phyloP scores from a whole-genome alignment of 2,797 vertebrate genomes.

The Taeniopygia guttata region DNA sequence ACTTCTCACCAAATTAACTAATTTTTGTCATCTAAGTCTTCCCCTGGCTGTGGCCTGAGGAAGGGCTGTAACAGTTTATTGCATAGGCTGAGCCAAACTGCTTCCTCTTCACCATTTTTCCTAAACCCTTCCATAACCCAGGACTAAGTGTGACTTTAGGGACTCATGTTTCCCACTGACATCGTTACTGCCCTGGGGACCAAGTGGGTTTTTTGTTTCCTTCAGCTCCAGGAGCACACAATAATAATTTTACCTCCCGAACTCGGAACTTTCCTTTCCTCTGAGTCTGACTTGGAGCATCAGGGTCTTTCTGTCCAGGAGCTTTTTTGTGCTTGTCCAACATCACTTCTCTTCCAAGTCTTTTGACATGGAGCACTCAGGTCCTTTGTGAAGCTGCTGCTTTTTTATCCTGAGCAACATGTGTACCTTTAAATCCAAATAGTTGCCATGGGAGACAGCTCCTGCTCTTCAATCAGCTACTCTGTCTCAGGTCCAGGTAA shows the following conservation, averaged over 20 bases:
- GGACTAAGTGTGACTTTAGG: not conserved
- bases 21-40: not conserved
- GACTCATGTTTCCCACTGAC: not conserved
- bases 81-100: not conserved
- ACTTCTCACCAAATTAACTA: not conserved
- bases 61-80: not conserved
- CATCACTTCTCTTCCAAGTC: not conserved
- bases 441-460: not conserved
- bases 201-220: not conserved
- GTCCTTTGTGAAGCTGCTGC: not conserved
- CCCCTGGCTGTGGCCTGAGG: not conserved
- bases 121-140: not conserved
- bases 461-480: not conserved
- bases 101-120: not conserved
- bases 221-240: not conserved
- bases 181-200: not conserved
- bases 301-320: not conserved
- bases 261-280: not conserved
- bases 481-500: not conserved
- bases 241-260: not conserved
- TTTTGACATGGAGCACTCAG: not conserved
- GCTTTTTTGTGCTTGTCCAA: not conserved
- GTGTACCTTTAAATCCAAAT: not conserved
- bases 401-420: not conserved
- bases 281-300: accelerated